Base-by-base conservation (phyloP, 1,140 invertebrate species). In the Teleogryllus occipitalis region DNA sequence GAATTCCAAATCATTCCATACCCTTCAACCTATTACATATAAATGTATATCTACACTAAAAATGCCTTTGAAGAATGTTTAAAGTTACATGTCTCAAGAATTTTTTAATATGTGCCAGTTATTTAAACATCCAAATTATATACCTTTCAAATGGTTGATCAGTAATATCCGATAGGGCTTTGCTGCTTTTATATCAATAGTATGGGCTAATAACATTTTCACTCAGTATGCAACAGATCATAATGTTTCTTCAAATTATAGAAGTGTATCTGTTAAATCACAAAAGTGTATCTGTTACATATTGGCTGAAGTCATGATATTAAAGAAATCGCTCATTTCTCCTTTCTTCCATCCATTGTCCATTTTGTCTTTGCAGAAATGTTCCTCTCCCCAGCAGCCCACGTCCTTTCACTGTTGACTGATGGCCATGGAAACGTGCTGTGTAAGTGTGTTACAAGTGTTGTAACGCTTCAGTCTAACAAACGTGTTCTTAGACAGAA, bases 321-420 rank as follows among this genome's bases (percentile, higher is more conserved):
- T 65, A 18, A 65, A 65, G 18, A 14, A 14, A 14, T 18, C 10
- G 10, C 54, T 65, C 54, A 65, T 65, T 65, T 65, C 54, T 65
- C 54, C 54, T 65, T 18, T 65, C 54, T 65, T 65, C 54, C 54
- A 65, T 65, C 54, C 54, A 65, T 65, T 65, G 54, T 65, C 54
- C 54, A 65, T 65, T 65, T 65, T 65, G 54, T 65, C 54, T 65
- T 65, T 65, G 54, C 54, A 65, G 54, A 65, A 65, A 65, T 65
- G 54, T 65, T 14, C 54, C 54, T 65, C 54, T 65, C 54, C 54
- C 54, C 54, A 65, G 54, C 54, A 65, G 54, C 54, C 54, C 54
- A 65, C 54, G 54, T 65, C 54, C 54, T 65, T 65, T 65, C 18
- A 39, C 27, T 39, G 27, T 39, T 39, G 27, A 39, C 27, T 39